These are phyloP conservation scores for Lucilia cuprina DNA, from an alignment of 1,140 invertebrate species.

Conservation along the genomic window DNA sequence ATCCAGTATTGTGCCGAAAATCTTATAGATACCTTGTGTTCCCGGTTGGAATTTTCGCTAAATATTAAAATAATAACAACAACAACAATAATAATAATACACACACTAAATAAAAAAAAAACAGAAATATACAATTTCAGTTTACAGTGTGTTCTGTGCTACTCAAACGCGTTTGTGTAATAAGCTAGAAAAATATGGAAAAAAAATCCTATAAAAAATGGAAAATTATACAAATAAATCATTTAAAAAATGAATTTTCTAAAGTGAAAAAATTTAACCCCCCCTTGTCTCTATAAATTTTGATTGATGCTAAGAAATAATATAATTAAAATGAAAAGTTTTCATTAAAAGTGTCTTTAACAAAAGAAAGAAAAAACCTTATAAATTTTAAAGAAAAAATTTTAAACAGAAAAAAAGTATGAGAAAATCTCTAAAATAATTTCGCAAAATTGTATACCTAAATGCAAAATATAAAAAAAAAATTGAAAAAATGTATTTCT, in stretches of 20 bases:
- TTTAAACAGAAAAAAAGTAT: background rate
- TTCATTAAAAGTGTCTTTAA: background rate
- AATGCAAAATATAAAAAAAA: background rate
- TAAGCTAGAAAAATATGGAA: background rate
- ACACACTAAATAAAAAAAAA: background rate
- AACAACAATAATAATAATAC: background rate
- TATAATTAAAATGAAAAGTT: background rate
- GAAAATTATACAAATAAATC: background rate
- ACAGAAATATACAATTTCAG: constrained; percentile 1
- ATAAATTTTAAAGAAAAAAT: background rate
- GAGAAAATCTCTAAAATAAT: constrained; percentile 16
- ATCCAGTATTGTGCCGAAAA: constrained; percentile 35
- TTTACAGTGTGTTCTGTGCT: background rate
- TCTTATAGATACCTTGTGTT: constrained; percentile 33
- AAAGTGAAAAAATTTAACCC: background rate
- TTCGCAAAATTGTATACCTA: background rate
- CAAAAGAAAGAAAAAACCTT: background rate
- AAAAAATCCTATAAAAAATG: background rate
- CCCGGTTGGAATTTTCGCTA: constrained; percentile 38
- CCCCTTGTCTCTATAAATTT: background rate
- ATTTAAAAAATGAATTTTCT: background rate
- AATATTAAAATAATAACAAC: background rate
- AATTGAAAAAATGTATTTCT: background rate
- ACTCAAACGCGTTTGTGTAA: constrained; percentile 3
- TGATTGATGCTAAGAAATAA: background rate